Evolutionary conservation across 2,113 vertebrate genomes (phyloP), one percentile per base, ranked within the genome.

Genomic region (Penelope pileata): DNA sequence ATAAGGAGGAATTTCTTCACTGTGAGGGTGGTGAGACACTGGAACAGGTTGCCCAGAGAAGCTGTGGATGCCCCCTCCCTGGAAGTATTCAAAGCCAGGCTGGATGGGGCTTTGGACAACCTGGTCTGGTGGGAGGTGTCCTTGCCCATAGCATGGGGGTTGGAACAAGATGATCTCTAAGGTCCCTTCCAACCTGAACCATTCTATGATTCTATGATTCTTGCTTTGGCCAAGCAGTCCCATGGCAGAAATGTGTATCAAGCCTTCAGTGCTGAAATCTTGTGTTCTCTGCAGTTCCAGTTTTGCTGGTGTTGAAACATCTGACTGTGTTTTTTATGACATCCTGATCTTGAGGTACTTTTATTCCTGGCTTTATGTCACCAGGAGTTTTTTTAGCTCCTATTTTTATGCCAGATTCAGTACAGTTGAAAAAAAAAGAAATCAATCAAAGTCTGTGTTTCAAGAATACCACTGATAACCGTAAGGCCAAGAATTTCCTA

Each of bases 181-280:
- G 47, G 47, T 48, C 47, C 21, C 47, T 48, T 48, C n/a, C n/a
- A n/a, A n/a, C n/a, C n/a, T n/a, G n/a, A n/a, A n/a, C n/a, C n/a
- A n/a, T n/a, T n/a, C 23, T 26, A 15, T 8, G 13, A 51, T 27
- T 51, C 50, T 27, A 51, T 51, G 50, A 51, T 32, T 76, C 42
- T 74, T 38, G 13, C 45, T 38, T 72, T 62, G 34, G 45, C 27
- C 12, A 58, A 62, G 60, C 2, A 12, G 51, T 77, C 45, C 16
- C 9, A 19, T 1, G 26, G 30, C 6, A 62, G 32, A 73, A 81
- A 54, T 77, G 26, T 0, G 0, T 38, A 22, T 34, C 3, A 8
- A 27, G 34, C 16, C 19, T 53, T 70, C 76, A 76, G 36, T 9
- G 24, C 26, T 66, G 27, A 48, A 78, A 30, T 50, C 32, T 42